Evolutionary conservation across 2,797 vertebrate genomes (phyloP), one percentile per base, ranked within the genome.

Genomic region (Euthynnus affinis): DNA sequence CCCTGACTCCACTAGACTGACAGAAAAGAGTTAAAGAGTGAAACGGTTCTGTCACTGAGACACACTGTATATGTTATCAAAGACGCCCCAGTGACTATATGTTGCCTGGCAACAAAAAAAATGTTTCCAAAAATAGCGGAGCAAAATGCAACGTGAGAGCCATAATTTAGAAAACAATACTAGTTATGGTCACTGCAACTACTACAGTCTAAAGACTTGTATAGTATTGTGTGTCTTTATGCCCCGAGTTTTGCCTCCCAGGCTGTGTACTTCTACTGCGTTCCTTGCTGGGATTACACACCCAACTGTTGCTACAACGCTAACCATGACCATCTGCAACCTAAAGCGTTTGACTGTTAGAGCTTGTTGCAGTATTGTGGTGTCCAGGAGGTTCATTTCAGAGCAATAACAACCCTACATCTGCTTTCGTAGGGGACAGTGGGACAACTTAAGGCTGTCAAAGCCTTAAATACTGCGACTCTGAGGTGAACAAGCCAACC

Each of bases 91-190:
- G 48, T 61, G 65, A 78, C 66, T 69, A 71, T 51, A 82, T 83
- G 84, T 87, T 91, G 88, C 89, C 61, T 74, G 68, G 90, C 75
- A 88, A 89, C 86, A 81, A 71, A 80, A 80, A 70, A 80, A 71
- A 52, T 0, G 32, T 73, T 74, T 80, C 84, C 80, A 76, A 73
- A 81, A 86, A 86, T 83, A 89, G 60, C 65, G 18, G 66, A 78
- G 74, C 18, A 58, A 75, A 89, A 71, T 13, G 49, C 52, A 76
- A 66, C 51, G 51, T 1, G 23, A 68, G 34, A 84, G 56, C 29
- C 18, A 32, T 49, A 49, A 85, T 59, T 79, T 34, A 74, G 58
- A 52, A 53, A 84, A 75, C 42, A 55, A 71, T 60, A 64, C 14
- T 40, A 53, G 60, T 81, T 82, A 62, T 20, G 61, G 52, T 79